Base-by-base conservation (phyloP, 2,113 vertebrate genomes). In the Sinocyclocheilus anophthalmus region DNA sequence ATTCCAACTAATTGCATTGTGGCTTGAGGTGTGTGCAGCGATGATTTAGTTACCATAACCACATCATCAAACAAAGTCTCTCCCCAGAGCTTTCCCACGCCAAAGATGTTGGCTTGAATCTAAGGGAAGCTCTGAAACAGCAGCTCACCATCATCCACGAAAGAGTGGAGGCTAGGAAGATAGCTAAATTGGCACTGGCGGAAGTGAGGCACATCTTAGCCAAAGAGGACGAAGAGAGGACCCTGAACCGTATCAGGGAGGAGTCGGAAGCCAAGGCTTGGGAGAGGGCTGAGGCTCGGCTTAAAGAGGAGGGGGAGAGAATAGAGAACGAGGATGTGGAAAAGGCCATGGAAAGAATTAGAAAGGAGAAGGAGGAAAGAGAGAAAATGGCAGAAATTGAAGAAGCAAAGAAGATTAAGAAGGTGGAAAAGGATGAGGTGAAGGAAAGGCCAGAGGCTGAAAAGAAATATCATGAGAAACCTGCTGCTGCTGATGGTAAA, bases 51-150 rank as follows among this genome's bases (percentile, higher is more conserved):
- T 82, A 83, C 57, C 30, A 13, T 24, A 20, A 81, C 20, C 24
- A 13, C n/a, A 11, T 73, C 76, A 39, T 83, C 45, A 86, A 83
- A 4, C 48, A 76, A 87, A 90, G 39, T 79, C 88, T 85, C 76
- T 80, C 84, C 88, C 84, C 86, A 94, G 95, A 94, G 83, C 88
- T 79, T 53, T 45, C 89, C 81, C 30, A 89, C 12, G 45, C 88
- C 70, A 93, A 89, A 87, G 93, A 93, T 1, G 90, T 91, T 55
- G 94, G 93, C 78, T 80, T 86, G 92, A 97, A 96, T 93, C 95
- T 95, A 13, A 96, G 96, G 91, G 97, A 98, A 88, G 94, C 92
- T 75, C 88, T 96, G 84, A 97, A 96, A 94, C 96, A 97, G 92
- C 95, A 97, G 9, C 90, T 95, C 85, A 93, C 94, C 91, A 95